Conservation (phyloP, 2,888 invertebrate species). For the Acronicta leporina region DNA sequence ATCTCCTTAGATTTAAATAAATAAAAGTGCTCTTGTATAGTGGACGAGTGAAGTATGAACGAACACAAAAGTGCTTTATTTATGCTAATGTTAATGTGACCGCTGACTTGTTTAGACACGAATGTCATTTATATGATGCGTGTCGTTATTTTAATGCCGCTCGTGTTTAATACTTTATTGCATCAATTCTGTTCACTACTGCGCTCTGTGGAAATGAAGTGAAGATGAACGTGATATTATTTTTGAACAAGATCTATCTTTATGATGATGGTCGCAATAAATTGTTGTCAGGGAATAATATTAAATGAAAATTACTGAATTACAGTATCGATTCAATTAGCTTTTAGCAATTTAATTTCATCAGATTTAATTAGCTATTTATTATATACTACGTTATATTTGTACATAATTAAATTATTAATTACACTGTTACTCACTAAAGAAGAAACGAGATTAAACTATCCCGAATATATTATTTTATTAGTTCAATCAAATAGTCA, state of each 20-base stretch:
- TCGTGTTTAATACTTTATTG: conserved; percentile 62
- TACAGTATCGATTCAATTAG: background rate
- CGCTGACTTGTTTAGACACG: conserved; percentile 68
- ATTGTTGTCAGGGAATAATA: conserved; percentile 7
- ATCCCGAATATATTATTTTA: too few relatives aligned
- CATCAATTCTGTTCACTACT: conserved; percentile 53
- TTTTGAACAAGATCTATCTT: conserved; percentile 44
- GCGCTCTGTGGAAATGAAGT: conserved; percentile 48
- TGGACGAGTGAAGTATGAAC: conserved; percentile 52
- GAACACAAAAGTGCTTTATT: conserved; percentile 64
- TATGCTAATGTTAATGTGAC: conserved; percentile 69
- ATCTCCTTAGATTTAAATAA: conserved; percentile 33
- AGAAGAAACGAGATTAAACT: too few relatives aligned
- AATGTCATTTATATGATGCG: conserved; percentile 71
- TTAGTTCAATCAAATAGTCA: conserved; percentile 19
- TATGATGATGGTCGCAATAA: conserved; percentile 23
- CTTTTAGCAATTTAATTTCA: too few relatives aligned
- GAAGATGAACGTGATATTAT: conserved; percentile 50
- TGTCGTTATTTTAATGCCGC: conserved; percentile 69
- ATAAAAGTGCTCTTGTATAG: conserved; percentile 25
- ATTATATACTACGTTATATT: too few relatives aligned
- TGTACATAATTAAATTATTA: too few relatives aligned
- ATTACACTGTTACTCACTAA: too few relatives aligned
- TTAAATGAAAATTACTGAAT: background rate
- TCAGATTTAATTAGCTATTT: background rate